phyloP scores from a whole-genome alignment of 2,113 vertebrate species.

The Mastomys natalensis region DNA sequence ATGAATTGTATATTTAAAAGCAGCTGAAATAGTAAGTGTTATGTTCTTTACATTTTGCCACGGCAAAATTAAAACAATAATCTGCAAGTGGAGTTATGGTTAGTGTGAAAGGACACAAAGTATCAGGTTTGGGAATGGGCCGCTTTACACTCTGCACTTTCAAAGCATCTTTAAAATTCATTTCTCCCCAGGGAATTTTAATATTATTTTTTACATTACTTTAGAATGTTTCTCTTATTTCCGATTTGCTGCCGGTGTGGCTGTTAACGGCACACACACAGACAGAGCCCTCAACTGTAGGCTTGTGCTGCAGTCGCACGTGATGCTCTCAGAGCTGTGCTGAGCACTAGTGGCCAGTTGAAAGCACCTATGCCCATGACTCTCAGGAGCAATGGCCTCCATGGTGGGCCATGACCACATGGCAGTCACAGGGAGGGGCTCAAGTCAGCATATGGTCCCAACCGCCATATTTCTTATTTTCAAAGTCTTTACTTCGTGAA shows the following conservation, averaged over 20 bases:
- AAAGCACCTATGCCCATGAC: neutral
- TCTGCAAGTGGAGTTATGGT: neutral
- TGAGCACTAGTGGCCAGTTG: neutral
- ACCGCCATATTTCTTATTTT: neutral
- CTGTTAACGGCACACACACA: neutral
- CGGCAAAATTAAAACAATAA: conserved; percentile 23
- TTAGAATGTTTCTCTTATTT: neutral
- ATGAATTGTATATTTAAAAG: neutral
- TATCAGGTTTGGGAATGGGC: neutral
- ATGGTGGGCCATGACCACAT: fast-evolving
- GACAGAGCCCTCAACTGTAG: neutral
- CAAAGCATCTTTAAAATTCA: neutral
- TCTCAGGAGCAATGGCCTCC: neutral
- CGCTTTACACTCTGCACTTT: neutral
- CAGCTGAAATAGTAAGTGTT: neutral
- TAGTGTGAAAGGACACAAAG: neutral
- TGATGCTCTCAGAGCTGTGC: neutral
- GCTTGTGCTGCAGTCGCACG: neutral
- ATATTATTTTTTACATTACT: neutral
- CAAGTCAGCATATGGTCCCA: neutral
- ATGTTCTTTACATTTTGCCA: neutral
- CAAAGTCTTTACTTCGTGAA: neutral
- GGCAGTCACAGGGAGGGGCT: neutral
- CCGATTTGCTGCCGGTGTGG: neutral
- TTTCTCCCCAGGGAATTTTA: neutral